A percentile compares a stretch with the other conserved stretches of the same genome.
phyloP scores from a whole-genome alignment of 1,140 invertebrate genomes.

The Microplitis mediator region DNA sequence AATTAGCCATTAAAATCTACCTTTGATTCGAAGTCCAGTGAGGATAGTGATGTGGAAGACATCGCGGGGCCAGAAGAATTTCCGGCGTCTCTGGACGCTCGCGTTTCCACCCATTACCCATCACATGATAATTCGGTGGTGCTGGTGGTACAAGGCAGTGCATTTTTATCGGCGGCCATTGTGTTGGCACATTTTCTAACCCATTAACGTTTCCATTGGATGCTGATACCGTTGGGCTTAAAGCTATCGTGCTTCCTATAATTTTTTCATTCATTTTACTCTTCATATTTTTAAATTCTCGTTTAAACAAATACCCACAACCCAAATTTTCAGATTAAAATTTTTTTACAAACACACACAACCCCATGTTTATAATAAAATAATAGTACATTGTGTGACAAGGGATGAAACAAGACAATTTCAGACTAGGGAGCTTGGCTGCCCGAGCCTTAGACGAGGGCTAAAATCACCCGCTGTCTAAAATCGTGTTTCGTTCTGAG shows the following conservation, averaged over 20 bases:
- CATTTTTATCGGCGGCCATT: slow-evolving; percentile 61
- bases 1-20: slow-evolving; percentile 28
- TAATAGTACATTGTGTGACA: no score
- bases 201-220: slow-evolving; percentile 33
- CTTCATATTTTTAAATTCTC: no score
- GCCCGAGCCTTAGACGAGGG: no score
- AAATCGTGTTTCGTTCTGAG: no score
- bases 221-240: slow-evolving; percentile 57
- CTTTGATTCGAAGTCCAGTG: slow-evolving; percentile 53
- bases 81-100: slow-evolving; percentile 70
- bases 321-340: no score
- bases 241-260: slow-evolving; percentile 33
- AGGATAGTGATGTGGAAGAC: slow-evolving; percentile 61
- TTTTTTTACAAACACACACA: no score
- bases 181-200: slow-evolving; percentile 45
- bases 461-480: no score
- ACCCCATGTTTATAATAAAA: no score
- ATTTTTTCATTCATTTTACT: no score
- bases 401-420: no score
- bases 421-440: no score
- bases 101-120: slow-evolving; percentile 48
- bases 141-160: slow-evolving; percentile 53
- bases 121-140: slow-evolving; percentile 47
- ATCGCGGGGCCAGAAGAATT: slow-evolving; percentile 77
- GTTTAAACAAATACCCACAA: no score